These are phyloP conservation scores for Amiota communis DNA, from an alignment of 2,888 invertebrate species.

Conservation along the genomic window DNA sequence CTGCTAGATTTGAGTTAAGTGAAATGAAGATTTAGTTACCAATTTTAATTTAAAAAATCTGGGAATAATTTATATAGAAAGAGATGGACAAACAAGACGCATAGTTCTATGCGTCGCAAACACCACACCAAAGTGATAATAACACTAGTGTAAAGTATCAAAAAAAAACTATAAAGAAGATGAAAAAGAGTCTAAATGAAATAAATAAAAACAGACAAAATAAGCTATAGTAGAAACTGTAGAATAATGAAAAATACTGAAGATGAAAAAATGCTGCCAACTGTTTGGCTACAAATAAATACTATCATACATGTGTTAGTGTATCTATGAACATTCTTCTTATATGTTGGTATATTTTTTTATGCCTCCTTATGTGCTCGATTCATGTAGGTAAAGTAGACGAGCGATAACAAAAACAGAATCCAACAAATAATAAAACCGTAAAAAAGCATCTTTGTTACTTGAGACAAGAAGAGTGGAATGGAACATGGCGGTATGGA, in stretches of 20 bases:
- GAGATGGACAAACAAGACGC: too few species aligned
- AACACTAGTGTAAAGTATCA: too few species aligned
- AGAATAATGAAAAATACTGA: neutral
- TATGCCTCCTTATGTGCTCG: too few species aligned
- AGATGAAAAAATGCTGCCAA: constrained; percentile 41
- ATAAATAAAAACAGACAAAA: constrained; percentile 56
- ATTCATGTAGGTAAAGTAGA: constrained; percentile 9
- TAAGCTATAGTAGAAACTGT: neutral
- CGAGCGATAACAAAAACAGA: neutral
- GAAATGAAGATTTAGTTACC: too few species aligned
- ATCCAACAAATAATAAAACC: constrained; percentile 22
- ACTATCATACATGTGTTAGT: constrained; percentile 15
- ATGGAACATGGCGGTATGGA: neutral
- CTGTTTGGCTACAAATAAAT: constrained; percentile 61
- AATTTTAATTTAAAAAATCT: too few species aligned
- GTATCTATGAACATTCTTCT: constrained; percentile 44
- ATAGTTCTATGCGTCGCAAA: too few species aligned
- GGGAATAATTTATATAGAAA: too few species aligned
- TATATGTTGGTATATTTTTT: neutral
- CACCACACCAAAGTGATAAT: too few species aligned
- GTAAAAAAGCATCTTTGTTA: constrained; percentile 21
- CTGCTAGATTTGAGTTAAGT: too few species aligned
- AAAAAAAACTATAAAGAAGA: too few species aligned
- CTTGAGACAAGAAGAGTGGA: neutral
- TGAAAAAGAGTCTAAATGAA: constrained; percentile 41